phyloP scores from a whole-genome alignment of 2,113 vertebrate genomes.

The Holacanthus passer region DNA sequence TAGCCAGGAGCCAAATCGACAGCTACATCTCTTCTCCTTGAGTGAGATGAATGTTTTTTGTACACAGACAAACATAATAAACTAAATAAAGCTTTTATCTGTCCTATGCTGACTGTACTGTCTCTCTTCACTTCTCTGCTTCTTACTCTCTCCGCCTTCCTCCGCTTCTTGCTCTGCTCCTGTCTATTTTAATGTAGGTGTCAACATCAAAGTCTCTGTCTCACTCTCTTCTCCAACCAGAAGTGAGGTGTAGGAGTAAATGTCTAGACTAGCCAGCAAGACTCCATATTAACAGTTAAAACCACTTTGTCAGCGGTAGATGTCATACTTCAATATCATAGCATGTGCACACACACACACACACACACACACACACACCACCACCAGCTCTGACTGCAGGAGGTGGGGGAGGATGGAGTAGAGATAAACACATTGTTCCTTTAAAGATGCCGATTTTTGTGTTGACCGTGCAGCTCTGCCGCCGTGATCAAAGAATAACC shows the following conservation, averaged over 20 bases:
- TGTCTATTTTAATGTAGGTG: conserved; percentile 39
- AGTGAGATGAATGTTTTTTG: neutral
- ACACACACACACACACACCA: neutral
- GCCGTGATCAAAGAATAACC: conserved; percentile 56
- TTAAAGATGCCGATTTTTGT: conserved; percentile 47
- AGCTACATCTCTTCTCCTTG: neutral
- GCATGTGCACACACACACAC: neutral
- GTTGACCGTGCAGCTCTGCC: conserved; percentile 51
- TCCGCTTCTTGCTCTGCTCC: conserved; percentile 11
- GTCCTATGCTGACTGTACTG: neutral
- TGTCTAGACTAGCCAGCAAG: conserved; percentile 60
- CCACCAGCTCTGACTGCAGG: conserved; percentile 24
- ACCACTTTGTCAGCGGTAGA: conserved; percentile 52
- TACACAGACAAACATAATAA: neutral
- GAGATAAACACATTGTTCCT: conserved; percentile 37
- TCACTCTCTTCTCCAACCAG: conserved; percentile 19
- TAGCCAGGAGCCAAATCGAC: neutral
- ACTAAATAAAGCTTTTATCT: neutral
- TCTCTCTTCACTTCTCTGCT: neutral
- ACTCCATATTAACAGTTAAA: conserved; percentile 40
- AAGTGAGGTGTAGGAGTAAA: conserved; percentile 45
- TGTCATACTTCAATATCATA: conserved; percentile 35
- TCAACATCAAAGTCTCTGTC: conserved; percentile 41
- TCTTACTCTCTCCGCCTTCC: neutral
- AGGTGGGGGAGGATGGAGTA: conserved; percentile 19